Percentiles rank a stretch among this genome's conserved stretches.
Evolutionary conservation across 2,113 vertebrate genomes (phyloP).

Genomic region (Carettochelys insculpta): DNA sequence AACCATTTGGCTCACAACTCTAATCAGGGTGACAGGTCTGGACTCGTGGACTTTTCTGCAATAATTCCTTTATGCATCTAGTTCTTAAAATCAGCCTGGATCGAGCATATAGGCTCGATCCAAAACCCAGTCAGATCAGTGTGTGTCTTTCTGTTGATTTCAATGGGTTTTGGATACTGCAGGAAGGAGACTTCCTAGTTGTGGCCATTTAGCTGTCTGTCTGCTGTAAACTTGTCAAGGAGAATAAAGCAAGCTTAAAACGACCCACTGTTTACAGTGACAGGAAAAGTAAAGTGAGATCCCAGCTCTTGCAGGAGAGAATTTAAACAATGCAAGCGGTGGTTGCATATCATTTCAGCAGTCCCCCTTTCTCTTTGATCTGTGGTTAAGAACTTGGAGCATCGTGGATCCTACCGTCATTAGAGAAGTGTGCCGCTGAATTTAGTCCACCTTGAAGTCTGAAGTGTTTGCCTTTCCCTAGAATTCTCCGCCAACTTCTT

Average conservation of each 20-base stretch:
- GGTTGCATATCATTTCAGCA: conserved; percentile 70
- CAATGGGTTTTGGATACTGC: background rate
- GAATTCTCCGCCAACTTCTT: conserved; percentile 66
- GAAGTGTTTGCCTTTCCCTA: conserved; percentile 74
- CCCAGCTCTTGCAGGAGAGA: conserved; percentile 53
- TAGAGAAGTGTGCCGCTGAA: conserved; percentile 70
- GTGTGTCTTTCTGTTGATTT: background rate
- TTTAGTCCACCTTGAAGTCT: conserved; percentile 74
- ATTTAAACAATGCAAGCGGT: conserved; percentile 63
- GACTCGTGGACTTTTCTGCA: background rate
- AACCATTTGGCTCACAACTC: background rate
- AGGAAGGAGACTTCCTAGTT: background rate
- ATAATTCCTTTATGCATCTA: background rate
- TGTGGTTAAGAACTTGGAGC: conserved; percentile 56
- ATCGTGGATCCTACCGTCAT: conserved; percentile 68
- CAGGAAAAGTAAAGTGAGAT: conserved; percentile 63
- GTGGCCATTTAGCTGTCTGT: conserved; percentile 28
- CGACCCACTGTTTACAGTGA: conserved; percentile 57
- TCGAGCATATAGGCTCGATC: background rate
- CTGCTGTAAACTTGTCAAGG: conserved; percentile 43
- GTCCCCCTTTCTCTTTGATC: conserved; percentile 77
- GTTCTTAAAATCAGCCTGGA: background rate
- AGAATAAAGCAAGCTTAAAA: conserved; percentile 50
- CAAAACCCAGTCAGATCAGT: background rate
- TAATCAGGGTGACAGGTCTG: background rate